Conservation (phyloP, 1,140 invertebrate genomes). For the Agrilus planipennis region DNA sequence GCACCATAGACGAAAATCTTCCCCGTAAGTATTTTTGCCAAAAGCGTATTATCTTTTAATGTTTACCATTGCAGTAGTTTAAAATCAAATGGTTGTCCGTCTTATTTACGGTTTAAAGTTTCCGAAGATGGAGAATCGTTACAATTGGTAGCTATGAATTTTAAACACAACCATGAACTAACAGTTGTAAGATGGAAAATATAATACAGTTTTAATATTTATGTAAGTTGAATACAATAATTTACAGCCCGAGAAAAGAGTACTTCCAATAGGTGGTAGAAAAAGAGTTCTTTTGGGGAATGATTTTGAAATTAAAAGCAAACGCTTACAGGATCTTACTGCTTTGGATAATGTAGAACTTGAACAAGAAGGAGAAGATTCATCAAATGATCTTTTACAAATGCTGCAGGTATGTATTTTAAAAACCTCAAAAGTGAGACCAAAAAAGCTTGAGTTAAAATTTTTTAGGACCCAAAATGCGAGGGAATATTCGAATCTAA, state of each 20-base stretch:
- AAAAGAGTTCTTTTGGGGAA: too few relatives aligned
- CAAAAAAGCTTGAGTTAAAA: not conserved
- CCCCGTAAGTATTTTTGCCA: conserved; percentile 1
- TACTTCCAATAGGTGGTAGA: too few relatives aligned
- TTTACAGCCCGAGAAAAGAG: too few relatives aligned
- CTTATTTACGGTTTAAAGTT: conserved; percentile 6
- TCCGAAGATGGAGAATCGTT: conserved; percentile 4
- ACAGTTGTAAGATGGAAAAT: not conserved
- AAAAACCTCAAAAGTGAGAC: not conserved
- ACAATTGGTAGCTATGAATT: conserved; percentile 4
- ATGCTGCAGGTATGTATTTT: not conserved
- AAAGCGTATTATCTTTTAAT: not conserved
- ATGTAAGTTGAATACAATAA: too few relatives aligned
- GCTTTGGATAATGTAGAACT: too few relatives aligned
- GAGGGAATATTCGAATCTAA: too few relatives aligned
- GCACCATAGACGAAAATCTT: not conserved
- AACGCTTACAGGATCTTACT: too few relatives aligned
- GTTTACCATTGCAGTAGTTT: conserved; percentile 2
- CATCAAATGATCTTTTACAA: not conserved
- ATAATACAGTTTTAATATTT: too few relatives aligned
- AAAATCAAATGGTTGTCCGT: conserved; percentile 5
- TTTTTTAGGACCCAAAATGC: too few relatives aligned
- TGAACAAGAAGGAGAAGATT: too few relatives aligned
- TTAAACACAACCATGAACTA: conserved; percentile 7
- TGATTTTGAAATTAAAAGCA: too few relatives aligned